Conservation (phyloP, 35 echinoderm and acorn worm genomes). For the Heliocidaris erythrogramma region DNA sequence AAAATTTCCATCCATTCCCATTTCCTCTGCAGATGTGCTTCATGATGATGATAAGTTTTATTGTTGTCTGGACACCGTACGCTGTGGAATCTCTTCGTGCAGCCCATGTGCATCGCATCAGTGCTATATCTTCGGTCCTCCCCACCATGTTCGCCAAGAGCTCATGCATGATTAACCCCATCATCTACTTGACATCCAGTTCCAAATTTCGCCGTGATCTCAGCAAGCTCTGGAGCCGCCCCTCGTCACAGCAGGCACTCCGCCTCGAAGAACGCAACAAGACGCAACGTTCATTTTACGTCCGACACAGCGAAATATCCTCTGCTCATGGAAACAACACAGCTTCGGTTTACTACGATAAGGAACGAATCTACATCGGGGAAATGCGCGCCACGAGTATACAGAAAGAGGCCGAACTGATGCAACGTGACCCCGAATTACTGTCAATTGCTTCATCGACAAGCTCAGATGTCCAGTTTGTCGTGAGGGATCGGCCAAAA, state of each 20-base stretch:
- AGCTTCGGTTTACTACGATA: constrained; percentile 63
- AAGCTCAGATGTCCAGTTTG: not conserved
- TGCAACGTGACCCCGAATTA: constrained; percentile 56
- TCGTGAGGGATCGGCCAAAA: not conserved
- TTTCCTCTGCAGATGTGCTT: constrained; percentile 53
- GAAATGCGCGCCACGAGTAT: constrained; percentile 60
- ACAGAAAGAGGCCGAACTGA: constrained; percentile 55
- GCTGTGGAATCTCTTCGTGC: constrained; percentile 42
- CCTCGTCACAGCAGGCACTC: not conserved
- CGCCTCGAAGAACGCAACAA: not conserved
- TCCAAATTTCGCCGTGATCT: constrained; percentile 68
- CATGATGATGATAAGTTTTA: constrained; percentile 51
- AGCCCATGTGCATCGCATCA: constrained; percentile 17
- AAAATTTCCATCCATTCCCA: too few species aligned
- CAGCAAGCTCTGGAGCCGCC: constrained; percentile 42
- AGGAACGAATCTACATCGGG: constrained; percentile 73
- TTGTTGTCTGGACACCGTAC: constrained; percentile 66
- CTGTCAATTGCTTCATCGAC: constrained; percentile 59
- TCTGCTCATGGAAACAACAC: constrained; percentile 34
- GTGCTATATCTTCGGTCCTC: constrained; percentile 16
- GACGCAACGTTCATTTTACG: constrained; percentile 27
- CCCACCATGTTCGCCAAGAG: constrained; percentile 85
- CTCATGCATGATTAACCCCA: constrained; percentile 80
- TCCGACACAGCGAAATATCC: constrained; percentile 7
- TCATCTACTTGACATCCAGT: constrained; percentile 63